Percentiles rank a stretch among this genome's conserved stretches.
These are phyloP conservation scores for Neotoxoptera formosana DNA, from an alignment of 1,140 invertebrate species.

Conservation along the genomic window DNA sequence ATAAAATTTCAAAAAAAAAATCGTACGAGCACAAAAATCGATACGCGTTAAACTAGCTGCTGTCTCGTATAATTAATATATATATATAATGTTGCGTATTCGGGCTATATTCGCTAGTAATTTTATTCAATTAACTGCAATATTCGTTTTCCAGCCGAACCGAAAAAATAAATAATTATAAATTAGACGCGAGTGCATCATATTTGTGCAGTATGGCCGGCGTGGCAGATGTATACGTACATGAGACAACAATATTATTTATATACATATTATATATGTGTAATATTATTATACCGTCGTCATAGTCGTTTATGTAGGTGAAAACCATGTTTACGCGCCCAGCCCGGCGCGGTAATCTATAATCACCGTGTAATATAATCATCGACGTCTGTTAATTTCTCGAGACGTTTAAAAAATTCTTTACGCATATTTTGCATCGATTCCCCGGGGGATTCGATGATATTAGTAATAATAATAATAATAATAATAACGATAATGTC, in stretches of 20 bases:
- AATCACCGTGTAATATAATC: slow-evolving; percentile 29
- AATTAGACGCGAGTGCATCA: background rate
- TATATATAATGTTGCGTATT: background rate
- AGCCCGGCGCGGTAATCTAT: background rate
- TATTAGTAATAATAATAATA: background rate
- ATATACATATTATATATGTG: background rate
- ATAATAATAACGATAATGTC: background rate
- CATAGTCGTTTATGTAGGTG: background rate
- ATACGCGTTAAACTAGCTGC: background rate
- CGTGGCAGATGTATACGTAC: background rate
- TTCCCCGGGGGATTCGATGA: background rate
- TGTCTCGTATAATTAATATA: background rate
- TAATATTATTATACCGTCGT: too few relatives aligned
- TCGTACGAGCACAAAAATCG: background rate
- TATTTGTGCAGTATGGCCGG: background rate
- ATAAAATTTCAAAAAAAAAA: slow-evolving; percentile 1
- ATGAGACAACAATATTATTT: background rate
- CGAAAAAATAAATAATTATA: background rate
- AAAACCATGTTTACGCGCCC: background rate
- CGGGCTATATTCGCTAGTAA: background rate
- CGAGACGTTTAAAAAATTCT: slow-evolving; percentile 39
- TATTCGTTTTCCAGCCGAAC: background rate
- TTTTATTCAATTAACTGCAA: slow-evolving; percentile 32
- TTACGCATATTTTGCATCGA: slow-evolving; percentile 17
- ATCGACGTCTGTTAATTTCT: background rate